Base-by-base conservation (phyloP, 2,113 vertebrate species). In the Malurus melanocephalus region DNA sequence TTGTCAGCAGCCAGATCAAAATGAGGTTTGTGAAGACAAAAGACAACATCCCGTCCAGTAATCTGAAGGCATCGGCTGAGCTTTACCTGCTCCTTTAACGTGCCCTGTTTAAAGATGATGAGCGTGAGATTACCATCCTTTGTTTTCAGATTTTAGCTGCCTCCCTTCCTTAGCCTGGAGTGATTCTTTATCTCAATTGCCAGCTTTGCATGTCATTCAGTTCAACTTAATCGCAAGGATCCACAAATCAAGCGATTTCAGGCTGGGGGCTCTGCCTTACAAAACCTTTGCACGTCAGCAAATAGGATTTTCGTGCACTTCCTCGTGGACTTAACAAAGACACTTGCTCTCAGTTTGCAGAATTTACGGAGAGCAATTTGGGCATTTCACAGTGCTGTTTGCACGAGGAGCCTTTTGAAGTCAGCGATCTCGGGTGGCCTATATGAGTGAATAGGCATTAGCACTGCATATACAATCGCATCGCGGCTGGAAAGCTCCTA, bases 151-250 rank as follows among this genome's bases (percentile, higher is more conserved):
- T 91, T 1, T 77, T 67, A 81, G 92, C 84, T 85, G 80, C 78
- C 74, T 93, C 71, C 48, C 5, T 75, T 80, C 65, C 75, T 87
- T 93, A 83, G 94, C 92, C 91, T 85, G 38, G 69, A 92, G 84
- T 90, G 69, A 94, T 94, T 93, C 80, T 96, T 96, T 94, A 96
- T 95, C 94, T 96, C 95, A 88, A 28, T 87, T 92, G 88, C 95
- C 94, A 96, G 95, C 86, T 93, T 96, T 93, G 88, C 86, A 91
- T 90, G 95, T 95, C 92, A 93, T 96, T 96, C 93, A 85, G 86
- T 93, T 94, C 92, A 94, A 88, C 48, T 95, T 94, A 94, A 96
- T 94, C 59, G n/a, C 59, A 91, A 95, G 59, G 66, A 95, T 94
- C 93, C 95, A 93, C 90, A 93, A 96, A 96, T 93, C 83, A 94